Base-by-base conservation (phyloP, 2,113 vertebrate genomes). In the Thryonomys swinderianus region DNA sequence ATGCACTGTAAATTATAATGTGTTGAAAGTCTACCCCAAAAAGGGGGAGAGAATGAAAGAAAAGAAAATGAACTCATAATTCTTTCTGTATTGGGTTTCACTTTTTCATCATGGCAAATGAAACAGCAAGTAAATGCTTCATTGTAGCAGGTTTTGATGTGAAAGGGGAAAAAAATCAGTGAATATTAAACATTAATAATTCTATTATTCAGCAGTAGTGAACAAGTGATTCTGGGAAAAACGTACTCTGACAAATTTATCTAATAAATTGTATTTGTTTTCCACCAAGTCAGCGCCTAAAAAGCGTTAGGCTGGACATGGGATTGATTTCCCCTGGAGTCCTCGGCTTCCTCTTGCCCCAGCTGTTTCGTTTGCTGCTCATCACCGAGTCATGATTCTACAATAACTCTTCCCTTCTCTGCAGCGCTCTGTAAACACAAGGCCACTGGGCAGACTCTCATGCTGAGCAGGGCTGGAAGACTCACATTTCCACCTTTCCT, bases 321-420 rank as follows among this genome's bases (percentile, higher is more conserved):
- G 66, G 74, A 55, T 83, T 95, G 92, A 90, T 96, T 96, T 91
- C 88, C 96, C 92, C 96, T 76, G 57, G 95, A 91, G 91, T 91
- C 88, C 76, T 34, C 13, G 80, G 66, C 74, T 97, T 97, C 94
- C 83, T 37, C 55, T 90, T 85, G 82, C 93, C 97, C 88, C 98
- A 97, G 97, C 97, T 98, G 97, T 96, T 98, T 97, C 76, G 96
- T 98, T 98, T 97, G 95, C 96, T 81, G 96, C 93, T 94, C 97
- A 97, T 96, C 92, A 95, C 74, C 61, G 79, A 53, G 94, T 61
- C 57, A 79, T 96, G 96, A 92, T 87, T 91, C 80, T 92, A 59
- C 71, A 97, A 96, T 42, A 97, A 91, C 0, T 0, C 91, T 53
- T 34, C 59, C 30, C 17, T 97, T 90, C 74, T 84, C 76, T 37